Evolutionary conservation across 1,140 invertebrate genomes (phyloP), one percentile per base, ranked within the genome.

Genomic region (Eumaeus atala): DNA sequence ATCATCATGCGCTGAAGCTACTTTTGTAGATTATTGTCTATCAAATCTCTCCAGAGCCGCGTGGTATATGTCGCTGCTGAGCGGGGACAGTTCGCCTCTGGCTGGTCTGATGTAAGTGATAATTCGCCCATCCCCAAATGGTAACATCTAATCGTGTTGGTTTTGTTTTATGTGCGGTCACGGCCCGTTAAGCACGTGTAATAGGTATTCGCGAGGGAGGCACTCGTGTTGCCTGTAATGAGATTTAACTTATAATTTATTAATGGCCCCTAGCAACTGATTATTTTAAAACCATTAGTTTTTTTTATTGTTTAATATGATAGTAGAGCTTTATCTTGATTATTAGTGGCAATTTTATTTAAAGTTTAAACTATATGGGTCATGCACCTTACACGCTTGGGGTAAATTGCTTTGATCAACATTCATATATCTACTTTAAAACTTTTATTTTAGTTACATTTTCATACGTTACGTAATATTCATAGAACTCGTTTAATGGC

Each of bases 101-200:
- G 18, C 8, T 69, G 62, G 57, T 58, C 4, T 11, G 18, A 51
- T 51, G 48, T 58, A 59, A 56, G 66, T 63, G 61, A 67, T 68
- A 68, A 70, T 64, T 61, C 44, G 57, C 64, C 59, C 55, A 68
- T 68, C 57, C 70, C 62, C 63, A 66, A 67, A 67, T 67, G 62
- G 65, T 64, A 61, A 36, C 47, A 55, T 57, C 63, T 72, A 67
- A 73, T 70, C 64, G 60, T 62, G 65, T 72, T 63, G 59, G 63
- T 70, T 70, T 70, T 70, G 67, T 68, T 73, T 68, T 68, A 69
- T 64, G 62, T 62, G 34, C 65, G 58, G 59, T 70, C 64, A 64
- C 61, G 53, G 59, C 61, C 58, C 56, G 64, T 66, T 66, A 57
- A 58, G 42, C 58, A 49, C 58, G 12, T 50, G 58, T 61, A 61